phyloP scores from a whole-genome alignment of 2,888 invertebrate species.

The Linnaemya tessellans region DNA sequence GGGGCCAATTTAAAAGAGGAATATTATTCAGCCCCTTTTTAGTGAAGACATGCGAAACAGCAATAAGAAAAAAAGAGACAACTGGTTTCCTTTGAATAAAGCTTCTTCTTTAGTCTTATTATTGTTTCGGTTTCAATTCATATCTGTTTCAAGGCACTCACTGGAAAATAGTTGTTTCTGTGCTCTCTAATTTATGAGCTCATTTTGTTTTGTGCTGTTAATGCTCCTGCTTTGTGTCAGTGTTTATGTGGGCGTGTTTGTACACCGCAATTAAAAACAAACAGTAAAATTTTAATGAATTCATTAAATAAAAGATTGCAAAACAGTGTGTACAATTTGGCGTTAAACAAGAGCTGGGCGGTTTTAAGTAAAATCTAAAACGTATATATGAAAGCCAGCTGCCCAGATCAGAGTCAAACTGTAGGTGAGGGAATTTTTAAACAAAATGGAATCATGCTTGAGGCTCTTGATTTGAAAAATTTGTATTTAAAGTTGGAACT shows the following conservation, averaged over 20 bases:
- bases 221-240: neutral
- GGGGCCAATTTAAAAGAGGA: neutral
- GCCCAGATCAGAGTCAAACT: too few species aligned
- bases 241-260: constrained; percentile 36
- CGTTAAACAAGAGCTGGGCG: neutral
- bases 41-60: neutral
- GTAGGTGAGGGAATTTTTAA: too few species aligned
- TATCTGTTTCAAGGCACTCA: constrained; percentile 54
- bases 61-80: constrained; percentile 54
- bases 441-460: too few species aligned
- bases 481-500: too few species aligned
- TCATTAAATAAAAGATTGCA: neutral
- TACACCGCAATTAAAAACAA: constrained; percentile 1
- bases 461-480: too few species aligned
- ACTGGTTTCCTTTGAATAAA: neutral
- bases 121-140: constrained; percentile 52
- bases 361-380: neutral
- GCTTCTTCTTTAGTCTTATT: constrained; percentile 22
- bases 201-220: constrained; percentile 26
- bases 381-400: too few species aligned
- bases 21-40: constrained; percentile 38
- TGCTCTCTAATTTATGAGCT: constrained; percentile 2
- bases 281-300: neutral
- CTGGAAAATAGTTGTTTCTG: constrained; percentile 20
- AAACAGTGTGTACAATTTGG: constrained; percentile 39